These are phyloP conservation scores for Petrocephalus zakoni DNA, from an alignment of 2,113 vertebrate species.

Conservation along the genomic window DNA sequence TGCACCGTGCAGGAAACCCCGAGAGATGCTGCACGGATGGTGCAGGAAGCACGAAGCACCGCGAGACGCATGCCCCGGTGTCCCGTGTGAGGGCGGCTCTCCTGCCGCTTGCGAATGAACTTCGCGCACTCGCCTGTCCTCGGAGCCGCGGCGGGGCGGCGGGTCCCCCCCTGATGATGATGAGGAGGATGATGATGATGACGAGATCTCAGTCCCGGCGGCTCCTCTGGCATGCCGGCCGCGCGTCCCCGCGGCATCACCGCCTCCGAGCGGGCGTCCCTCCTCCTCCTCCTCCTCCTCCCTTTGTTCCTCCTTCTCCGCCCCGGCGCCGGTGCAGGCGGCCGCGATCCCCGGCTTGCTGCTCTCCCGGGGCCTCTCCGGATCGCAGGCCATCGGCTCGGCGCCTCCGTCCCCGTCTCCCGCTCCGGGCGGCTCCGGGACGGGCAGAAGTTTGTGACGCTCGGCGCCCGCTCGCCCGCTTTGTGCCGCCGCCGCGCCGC, in stretches of 20 bases:
- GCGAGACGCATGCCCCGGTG: no score
- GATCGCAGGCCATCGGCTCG: conserved; percentile 17
- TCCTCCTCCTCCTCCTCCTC: conserved; percentile 64
- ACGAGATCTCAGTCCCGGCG: not conserved
- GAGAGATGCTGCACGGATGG: no score
- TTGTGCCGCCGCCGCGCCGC: conserved; percentile 44
- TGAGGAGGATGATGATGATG: not conserved
- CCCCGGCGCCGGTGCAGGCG: conserved; percentile 41
- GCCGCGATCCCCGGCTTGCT: conserved; percentile 44
- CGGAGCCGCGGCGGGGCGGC: conserved; percentile 11
- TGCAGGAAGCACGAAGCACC: no score
- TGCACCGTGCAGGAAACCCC: no score
- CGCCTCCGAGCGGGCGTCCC: conserved; percentile 40
- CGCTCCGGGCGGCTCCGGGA: not conserved
- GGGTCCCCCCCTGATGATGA: not conserved
- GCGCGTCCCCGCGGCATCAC: conserved; percentile 35
- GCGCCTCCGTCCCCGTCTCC: not conserved
- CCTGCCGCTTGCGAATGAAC: not conserved
- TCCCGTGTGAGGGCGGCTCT: not conserved
- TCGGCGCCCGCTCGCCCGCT: conserved; percentile 39
- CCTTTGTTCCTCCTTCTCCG: conserved; percentile 52
- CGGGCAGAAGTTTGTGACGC: not conserved
- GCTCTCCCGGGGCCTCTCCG: conserved; percentile 41
- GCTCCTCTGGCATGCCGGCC: not conserved
- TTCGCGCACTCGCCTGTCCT: conserved; percentile 15